Evolutionary conservation across 2,888 invertebrate species (phyloP).

Genomic region (Drosophila barbarae): DNA sequence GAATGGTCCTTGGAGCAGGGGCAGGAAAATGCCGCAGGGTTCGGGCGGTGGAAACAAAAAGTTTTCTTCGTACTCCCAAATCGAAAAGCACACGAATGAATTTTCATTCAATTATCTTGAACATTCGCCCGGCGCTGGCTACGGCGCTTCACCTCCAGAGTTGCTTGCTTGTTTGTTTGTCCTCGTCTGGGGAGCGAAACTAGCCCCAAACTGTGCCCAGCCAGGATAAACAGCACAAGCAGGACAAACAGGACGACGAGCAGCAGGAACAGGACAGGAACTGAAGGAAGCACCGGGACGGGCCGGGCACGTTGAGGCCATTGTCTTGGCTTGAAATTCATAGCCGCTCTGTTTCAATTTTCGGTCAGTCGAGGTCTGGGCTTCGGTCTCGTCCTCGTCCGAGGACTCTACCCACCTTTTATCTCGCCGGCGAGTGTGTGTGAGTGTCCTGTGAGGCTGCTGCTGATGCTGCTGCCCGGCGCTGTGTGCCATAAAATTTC

Average conservation of each 20-base stretch:
- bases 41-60: conserved; percentile 17
- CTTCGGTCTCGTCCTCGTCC: not conserved
- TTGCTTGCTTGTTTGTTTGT: conserved; percentile 54
- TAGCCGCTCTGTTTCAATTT: conserved; percentile 72
- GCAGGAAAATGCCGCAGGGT: not conserved
- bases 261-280: not conserved
- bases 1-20: not conserved
- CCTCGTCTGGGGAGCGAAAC: conserved; percentile 64
- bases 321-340: conserved; percentile 72
- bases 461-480: conserved; percentile 26
- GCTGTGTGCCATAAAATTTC: conserved; percentile 67
- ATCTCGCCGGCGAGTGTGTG: conserved; percentile 18
- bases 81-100: conserved; percentile 73
- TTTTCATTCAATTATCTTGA: conserved; percentile 73
- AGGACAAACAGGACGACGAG: not conserved
- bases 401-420: conserved; percentile 3
- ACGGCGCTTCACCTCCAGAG: conserved; percentile 5
- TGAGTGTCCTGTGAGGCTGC: conserved; percentile 12
- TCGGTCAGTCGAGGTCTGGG: conserved; percentile 50
- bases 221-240: not conserved
- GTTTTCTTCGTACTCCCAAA: conserved; percentile 56
- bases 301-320: conserved; percentile 53
- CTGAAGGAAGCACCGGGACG: conserved; percentile 5
- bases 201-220: conserved; percentile 60
- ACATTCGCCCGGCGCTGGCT: conserved; percentile 50